These are phyloP conservation scores for Cephus spinipes DNA, from an alignment of 2,888 invertebrate species.

Conservation along the genomic window DNA sequence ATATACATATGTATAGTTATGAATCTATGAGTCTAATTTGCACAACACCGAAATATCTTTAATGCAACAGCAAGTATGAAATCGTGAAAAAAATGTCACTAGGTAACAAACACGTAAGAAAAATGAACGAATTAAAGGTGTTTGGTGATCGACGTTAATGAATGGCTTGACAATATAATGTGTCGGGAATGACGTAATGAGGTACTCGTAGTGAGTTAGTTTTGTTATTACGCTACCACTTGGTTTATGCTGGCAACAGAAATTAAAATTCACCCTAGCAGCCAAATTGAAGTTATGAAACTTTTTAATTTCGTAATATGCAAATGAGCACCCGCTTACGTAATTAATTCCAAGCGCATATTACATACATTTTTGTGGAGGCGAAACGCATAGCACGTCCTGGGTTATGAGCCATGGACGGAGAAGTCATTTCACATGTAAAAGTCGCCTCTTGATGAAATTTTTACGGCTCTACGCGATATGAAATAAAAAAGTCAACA, in stretches of 20 bases:
- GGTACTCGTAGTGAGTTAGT: not conserved
- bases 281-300: constrained; percentile 47
- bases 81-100: not conserved
- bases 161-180: not conserved
- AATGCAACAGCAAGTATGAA: not conserved
- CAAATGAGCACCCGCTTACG: constrained; percentile 45
- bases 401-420: not conserved
- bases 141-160: not conserved
- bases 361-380: constrained; percentile 36
- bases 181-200: not conserved
- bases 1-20: too few relatives aligned
- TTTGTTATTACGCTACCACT: not conserved
- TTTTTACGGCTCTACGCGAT: constrained; percentile 36
- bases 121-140: not conserved
- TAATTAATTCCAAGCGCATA: constrained; percentile 52
- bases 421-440: constrained; percentile 14
- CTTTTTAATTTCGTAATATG: constrained; percentile 55
- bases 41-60: not conserved
- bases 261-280: constrained; percentile 48
- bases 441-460: constrained; percentile 47
- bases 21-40: not conserved
- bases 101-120: not conserved
- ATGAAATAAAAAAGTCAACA: constrained; percentile 3
- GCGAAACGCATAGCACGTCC: not conserved
- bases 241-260: constrained; percentile 22